Base-by-base conservation (phyloP, 2,888 invertebrate species). In the Drosophila nr. perissopoda region DNA sequence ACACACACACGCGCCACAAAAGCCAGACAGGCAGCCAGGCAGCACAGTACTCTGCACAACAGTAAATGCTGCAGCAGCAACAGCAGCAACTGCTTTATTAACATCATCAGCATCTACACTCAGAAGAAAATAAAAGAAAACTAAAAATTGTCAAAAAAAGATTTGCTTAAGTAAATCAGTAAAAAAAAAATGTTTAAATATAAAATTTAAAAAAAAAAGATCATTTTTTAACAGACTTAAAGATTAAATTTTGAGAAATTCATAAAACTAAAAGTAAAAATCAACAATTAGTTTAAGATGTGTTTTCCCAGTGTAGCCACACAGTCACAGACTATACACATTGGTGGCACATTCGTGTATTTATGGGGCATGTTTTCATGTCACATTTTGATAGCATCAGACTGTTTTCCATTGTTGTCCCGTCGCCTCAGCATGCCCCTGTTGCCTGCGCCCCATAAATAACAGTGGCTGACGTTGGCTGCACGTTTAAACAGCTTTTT, bases 351-450 rank as follows among this genome's bases (percentile, higher is more conserved):
- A 8, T 18, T 11, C 56, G 29, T 56, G 56, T 38, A 81, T 74
- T 57, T 57, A 63, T 80, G 80, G 79, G 64, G 68, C 76, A 82
- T 63, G 66, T 75, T 78, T 76, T 69, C 60, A 74, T 74, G 74
- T 74, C 76, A 74, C 69, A 82, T 68, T 83, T 70, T 74, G 81
- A 81, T 77, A 68, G 71, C 71, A 54, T 64, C 68, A 58, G 62
- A 46, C 52, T 34, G 21, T 54, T 42, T 51, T 48, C 53, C 36
- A 63, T 78, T 78, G 74, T 78, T 73, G 31, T 11, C n/a, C 16
- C 46, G 18, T n/a, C 49, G 16, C 58, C 49, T 16, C 40, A 18
- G 21, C 29, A 52, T 67, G 56, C 52, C 61, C 52, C 59, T 71
- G 81, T 52, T 40, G 57, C 58, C 61, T 52, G 73, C 52, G 73